A percentile compares a stretch with the other conserved stretches of the same genome.
Evolutionary conservation across 2,797 vertebrate genomes (phyloP).

Genomic region (Microcaecilia unicolor): DNA sequence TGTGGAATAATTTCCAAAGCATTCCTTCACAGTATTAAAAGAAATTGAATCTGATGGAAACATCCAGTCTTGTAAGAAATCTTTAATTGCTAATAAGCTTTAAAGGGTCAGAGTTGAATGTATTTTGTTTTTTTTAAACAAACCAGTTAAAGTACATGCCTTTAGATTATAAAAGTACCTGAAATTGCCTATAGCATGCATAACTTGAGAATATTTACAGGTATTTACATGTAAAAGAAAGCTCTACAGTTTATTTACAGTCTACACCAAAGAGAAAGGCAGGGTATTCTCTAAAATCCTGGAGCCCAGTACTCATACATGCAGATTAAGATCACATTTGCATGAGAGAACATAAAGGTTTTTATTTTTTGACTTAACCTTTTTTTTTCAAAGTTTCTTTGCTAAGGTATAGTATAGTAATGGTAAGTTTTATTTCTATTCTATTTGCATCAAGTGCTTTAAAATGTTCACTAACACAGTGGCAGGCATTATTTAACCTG

Average conservation of each 20-base stretch:
- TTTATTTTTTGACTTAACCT: constrained; percentile 50
- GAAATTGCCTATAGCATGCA: constrained; percentile 95
- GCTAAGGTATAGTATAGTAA: constrained; percentile 66
- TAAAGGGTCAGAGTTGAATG: constrained; percentile 52
- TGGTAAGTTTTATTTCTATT: constrained; percentile 49
- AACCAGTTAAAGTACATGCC: constrained; percentile 80
- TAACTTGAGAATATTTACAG: constrained; percentile 87
- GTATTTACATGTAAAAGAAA: constrained; percentile 83
- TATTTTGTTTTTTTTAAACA: constrained; percentile 57
- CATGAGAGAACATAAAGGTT: constrained; percentile 58
- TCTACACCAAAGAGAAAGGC: constrained; percentile 72
- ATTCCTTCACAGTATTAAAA: too few species aligned
- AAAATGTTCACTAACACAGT: constrained; percentile 80
- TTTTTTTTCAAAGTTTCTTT: constrained; percentile 58
- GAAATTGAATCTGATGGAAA: constrained; percentile 19
- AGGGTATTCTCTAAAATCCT: constrained; percentile 70
- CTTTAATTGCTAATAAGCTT: constrained; percentile 62
- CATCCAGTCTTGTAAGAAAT: constrained; percentile 54
- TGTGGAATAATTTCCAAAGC: too few species aligned
- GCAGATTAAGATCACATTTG: constrained; percentile 78
- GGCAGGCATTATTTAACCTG: constrained; percentile 66
- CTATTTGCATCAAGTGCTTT: constrained; percentile 72
- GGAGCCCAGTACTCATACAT: constrained; percentile 73
- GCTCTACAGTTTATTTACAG: constrained; percentile 81
- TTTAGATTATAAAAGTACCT: constrained; percentile 97